phyloP scores from a whole-genome alignment of 2,797 vertebrate species.

The Ispidina picta region DNA sequence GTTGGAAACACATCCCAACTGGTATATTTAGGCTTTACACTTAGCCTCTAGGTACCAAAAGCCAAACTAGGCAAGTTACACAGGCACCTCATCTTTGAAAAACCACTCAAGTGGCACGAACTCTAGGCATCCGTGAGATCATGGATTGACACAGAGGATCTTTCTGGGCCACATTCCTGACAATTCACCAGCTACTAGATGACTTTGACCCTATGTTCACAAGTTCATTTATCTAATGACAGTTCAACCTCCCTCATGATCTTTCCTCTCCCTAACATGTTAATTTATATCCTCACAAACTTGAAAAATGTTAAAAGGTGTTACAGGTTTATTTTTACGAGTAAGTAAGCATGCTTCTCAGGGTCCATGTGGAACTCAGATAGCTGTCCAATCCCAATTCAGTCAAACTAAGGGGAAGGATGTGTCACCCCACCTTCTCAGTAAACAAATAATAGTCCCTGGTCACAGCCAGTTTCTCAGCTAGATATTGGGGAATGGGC shows the following conservation, averaged over 20 bases:
- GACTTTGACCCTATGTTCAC: background rate
- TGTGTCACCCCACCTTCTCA: background rate
- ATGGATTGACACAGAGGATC: background rate
- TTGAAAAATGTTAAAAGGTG: background rate
- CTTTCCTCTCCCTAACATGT: background rate
- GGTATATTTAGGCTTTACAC: background rate
- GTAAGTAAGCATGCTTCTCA: background rate
- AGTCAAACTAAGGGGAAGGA: background rate
- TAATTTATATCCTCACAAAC: background rate
- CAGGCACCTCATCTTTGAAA: background rate
- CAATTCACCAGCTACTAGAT: background rate
- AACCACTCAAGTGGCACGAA: background rate
- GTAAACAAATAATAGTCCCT: background rate
- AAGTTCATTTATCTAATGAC: background rate
- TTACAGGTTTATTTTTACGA: background rate
- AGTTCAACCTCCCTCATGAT: background rate
- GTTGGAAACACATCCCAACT: background rate
- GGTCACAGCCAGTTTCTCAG: background rate
- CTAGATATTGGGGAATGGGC: background rate
- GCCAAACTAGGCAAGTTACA: background rate
- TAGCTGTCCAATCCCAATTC: background rate
- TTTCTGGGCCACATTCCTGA: background rate
- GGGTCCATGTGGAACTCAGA: background rate
- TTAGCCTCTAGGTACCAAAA: conserved; percentile 7
- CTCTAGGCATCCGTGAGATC: background rate